These are phyloP conservation scores for Branchipolynoe longqiensis DNA, from an alignment of 2,888 invertebrate species.

Conservation along the genomic window DNA sequence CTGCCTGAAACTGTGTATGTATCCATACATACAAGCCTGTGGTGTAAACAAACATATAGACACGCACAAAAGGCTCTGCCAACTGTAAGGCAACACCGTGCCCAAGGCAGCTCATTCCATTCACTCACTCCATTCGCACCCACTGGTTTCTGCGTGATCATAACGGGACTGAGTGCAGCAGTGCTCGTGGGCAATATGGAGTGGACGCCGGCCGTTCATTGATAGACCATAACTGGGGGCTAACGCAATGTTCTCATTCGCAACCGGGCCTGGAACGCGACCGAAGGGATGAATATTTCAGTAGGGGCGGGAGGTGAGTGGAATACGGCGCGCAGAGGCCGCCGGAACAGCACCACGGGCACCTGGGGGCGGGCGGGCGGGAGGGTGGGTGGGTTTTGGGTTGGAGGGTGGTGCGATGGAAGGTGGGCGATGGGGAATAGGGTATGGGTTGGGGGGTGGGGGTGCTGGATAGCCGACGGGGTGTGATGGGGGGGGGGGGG, in stretches of 20 bases:
- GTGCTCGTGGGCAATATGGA: constrained; percentile 1
- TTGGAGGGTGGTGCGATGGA: background rate
- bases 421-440: background rate
- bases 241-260: constrained; percentile 37
- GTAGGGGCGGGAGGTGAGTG: constrained; percentile 25
- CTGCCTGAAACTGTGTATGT: too few species aligned
- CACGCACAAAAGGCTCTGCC: too few species aligned
- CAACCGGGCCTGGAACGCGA: background rate
- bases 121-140: background rate
- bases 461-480: background rate
- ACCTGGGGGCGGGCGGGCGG: background rate
- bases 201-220: constrained; percentile 6
- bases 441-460: background rate
- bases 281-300: constrained; percentile 36
- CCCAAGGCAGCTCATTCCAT: constrained; percentile 8
- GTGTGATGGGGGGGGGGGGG: background rate
- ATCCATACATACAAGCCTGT: too few species aligned
- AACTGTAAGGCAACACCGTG: too few species aligned
- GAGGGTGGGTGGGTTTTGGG: background rate
- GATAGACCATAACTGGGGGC: constrained; percentile 20
- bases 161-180: background rate
- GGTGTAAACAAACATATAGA: too few species aligned
- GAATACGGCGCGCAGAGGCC: background rate
- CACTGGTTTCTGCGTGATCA: background rate
- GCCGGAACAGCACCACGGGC: background rate